Evolutionary conservation across 2,888 invertebrate genomes (phyloP), one percentile per base, ranked within the genome.

Genomic region (Philonicus albiceps): DNA sequence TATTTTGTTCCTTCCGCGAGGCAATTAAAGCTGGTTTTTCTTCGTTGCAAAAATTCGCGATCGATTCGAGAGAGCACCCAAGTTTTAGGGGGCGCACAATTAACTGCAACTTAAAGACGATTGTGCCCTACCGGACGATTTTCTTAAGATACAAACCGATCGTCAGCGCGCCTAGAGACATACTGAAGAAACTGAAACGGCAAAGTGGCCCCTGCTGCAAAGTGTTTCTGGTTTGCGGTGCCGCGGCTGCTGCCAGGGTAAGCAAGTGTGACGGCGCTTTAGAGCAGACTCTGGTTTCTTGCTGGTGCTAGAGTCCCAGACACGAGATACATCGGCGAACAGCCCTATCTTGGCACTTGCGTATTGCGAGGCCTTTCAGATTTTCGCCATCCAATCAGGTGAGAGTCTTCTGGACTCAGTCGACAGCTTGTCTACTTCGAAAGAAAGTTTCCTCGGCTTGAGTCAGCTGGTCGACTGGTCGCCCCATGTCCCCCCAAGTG

Each of bases 111-210:
- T 64, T 11, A 64, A 43, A 64, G 27, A 64, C 64, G 64, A 3
- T 64, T 7, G 11, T 64, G 22, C 27, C 64, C 22, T 31, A 83
- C 83, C 72, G 55, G 83, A 72, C 55, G 72, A 27, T 72, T 83
- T 64, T 30, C 34, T 83, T 34, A 22, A 64, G 34, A 74, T 83
- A 22, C 40, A 75, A 75, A 85, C 85, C 75, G 75, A 75, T 85
- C 85, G 53, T 53, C 49, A 85, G 75, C 85, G 85, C 85, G 85
- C 85, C 85, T 85, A 85, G 85, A 85, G 75, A 85, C 85, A 49
- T 85, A 85, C 85, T 85, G 85, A 85, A 43, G 73, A 85, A 85
- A 43, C 84, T 19, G 84, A 85, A 85, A 22, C 55, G 83, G 64
- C 55, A 72, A 83, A 64, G 19, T 55, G 72, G 55, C 72, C 34